phyloP scores from a whole-genome alignment of 2,113 vertebrate genomes.

The Quiscalus mexicanus region DNA sequence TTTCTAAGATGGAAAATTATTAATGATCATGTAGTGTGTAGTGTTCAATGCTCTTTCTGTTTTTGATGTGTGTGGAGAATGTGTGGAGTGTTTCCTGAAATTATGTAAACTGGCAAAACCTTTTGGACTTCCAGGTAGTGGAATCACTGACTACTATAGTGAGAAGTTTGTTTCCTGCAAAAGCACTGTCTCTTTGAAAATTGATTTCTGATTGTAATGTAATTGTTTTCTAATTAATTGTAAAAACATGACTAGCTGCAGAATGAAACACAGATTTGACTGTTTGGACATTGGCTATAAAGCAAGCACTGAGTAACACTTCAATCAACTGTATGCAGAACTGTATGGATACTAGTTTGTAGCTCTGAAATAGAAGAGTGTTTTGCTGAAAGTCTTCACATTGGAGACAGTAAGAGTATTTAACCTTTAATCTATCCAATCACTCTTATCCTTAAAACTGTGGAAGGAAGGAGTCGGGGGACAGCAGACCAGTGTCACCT shows the following conservation, averaged over 20 bases:
- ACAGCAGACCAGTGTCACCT: no score
- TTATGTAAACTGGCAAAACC: background rate
- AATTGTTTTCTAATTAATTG: background rate
- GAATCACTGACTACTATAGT: background rate
- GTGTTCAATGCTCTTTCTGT: background rate
- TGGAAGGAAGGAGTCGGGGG: rapidly evolving
- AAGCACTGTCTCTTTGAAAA: background rate
- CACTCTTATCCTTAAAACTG: background rate
- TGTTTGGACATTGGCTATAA: background rate
- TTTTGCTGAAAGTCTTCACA: background rate
- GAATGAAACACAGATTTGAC: background rate
- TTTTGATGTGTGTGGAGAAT: background rate
- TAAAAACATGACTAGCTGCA: background rate
- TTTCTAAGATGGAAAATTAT: background rate
- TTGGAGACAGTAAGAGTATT: background rate
- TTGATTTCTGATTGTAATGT: background rate
- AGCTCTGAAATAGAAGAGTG: background rate
- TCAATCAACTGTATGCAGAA: background rate
- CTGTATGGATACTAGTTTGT: background rate
- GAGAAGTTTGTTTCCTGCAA: background rate
- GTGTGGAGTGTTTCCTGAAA: background rate
- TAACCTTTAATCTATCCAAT: background rate
- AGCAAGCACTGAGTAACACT: background rate
- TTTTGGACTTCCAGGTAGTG: background rate
- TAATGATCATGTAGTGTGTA: background rate